Evolutionary conservation across 2,888 invertebrate species (phyloP), one percentile per base, ranked within the genome.

Genomic region (Microplitis deprimator): DNA sequence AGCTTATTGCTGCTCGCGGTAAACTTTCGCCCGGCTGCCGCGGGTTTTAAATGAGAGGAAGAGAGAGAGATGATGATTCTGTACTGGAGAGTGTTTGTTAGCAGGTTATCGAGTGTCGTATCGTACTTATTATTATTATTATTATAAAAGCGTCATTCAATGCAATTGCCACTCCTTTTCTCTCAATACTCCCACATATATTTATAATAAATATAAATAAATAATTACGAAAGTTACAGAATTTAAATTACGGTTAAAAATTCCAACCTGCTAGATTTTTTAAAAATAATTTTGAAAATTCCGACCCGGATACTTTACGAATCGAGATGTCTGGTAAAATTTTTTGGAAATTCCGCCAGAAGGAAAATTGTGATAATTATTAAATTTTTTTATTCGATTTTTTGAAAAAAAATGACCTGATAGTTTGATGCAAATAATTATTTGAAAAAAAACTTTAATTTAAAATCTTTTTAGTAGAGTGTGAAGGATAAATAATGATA

Each of bases 81-180:
- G 68, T 69, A 61, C 69, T 69, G 73, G 50, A 68, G 76, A 68
- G 73, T 73, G 67, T 61, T 73, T 65, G 67, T 68, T 73, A 38
- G 50, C 69, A 68, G 70, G 50, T 74, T 77, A 77, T 77, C 77
- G 70, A 74, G 74, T 77, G 72, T 76, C 71, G 67, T 64, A 76
- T 76, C 76, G 50, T 50, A 50, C 13, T 50, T 50, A 50, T 50
- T 50, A 5, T 50, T 50, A 10, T 50, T 50, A 50, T 50, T 50
- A 50, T 50, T 50, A 13, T 50, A 50, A 50, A 50, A 41, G 17
- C 70, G 67, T 72, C 62, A 62, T 38, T 72, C 76, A 68, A 72
- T 72, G 72, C 71, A 71, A 72, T 59, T 38, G 65, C 68, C 68
- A 64, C 40, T 16, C 62, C 62, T 62, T 61, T 59, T 72, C 62